Evolutionary conservation across 2,888 invertebrate genomes (phyloP), one percentile per base, ranked within the genome.

Genomic region (Cryptus viduatorius): DNA sequence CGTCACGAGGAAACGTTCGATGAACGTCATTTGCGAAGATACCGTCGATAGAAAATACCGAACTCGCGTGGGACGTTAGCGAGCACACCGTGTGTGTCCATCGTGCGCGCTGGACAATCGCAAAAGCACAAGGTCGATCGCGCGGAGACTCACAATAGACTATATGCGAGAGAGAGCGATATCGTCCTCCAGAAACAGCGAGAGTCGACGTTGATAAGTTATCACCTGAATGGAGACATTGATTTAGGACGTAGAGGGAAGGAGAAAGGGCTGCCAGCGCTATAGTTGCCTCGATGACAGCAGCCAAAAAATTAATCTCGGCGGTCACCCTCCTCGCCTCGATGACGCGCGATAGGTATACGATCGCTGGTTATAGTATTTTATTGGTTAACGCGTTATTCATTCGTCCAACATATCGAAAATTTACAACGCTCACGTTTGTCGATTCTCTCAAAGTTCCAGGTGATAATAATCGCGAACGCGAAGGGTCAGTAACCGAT

Each of bases 161-260:
- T 53, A 37, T n/a, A 44, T 53, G 24, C 50, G 44, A 24, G 8
- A 24, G 8, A 46, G 61, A 8, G 19, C 37, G 31, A 75, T 75
- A 79, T 79, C 64, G 68, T 53, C 79, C 42, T 50, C 42, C 59
- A 37, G 44, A 19, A 53, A 0, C 50, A 37, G 71, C 56, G 79
- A 56, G 72, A 61, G 59, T 67, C 71, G 78, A 46, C 53, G 12
- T 69, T 53, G 88, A 88, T 88, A 88, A 86, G 48, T 82, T 88
- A 87, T 88, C 86, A 69, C 72, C 82, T 79, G 83, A 87, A 86
- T 86, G 86, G 88, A 80, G 87, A 80, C 86, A 86, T 87, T 88
- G 87, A 88, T 87, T 87, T 86, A 86, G 86, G 79, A 85, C 79
- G 76, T 29, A 12, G 53, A 8, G 48, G 31, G 59, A 31, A 65